Conservation (phyloP, 2,797 vertebrate genomes). For the Poecilia wingei region DNA sequence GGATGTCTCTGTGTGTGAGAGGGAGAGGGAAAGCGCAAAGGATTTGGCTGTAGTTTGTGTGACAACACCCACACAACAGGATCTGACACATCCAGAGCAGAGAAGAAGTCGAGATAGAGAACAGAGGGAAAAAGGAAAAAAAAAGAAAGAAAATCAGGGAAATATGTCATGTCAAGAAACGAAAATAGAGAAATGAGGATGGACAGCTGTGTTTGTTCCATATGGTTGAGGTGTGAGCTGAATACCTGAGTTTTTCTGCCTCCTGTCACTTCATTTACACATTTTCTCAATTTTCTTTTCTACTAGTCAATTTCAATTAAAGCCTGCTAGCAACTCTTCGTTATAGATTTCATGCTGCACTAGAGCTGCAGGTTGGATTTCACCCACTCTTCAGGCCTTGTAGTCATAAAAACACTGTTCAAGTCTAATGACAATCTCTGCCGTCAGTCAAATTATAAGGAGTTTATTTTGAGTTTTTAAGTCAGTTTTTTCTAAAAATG, state of each 20-base stretch:
- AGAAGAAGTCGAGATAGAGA: constrained; percentile 16
- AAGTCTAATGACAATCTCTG: background rate
- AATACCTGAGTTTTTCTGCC: background rate
- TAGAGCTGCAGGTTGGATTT: background rate
- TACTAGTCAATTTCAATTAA: constrained; percentile 9
- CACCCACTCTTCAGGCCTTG: background rate
- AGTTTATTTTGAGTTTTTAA: background rate
- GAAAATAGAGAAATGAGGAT: background rate
- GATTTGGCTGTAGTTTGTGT: constrained; percentile 43
- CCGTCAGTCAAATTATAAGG: background rate
- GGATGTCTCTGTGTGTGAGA: background rate
- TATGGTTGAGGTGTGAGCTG: background rate
- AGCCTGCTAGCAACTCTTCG: background rate
- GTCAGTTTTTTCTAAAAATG: background rate
- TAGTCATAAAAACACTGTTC: background rate
- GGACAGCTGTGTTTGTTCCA: constrained; percentile 3
- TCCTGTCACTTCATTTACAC: constrained; percentile 7
- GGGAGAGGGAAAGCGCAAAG: constrained; percentile 26
- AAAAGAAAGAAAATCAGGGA: constrained; percentile 3
- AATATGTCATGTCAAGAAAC: constrained; percentile 17
- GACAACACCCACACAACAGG: constrained; percentile 64
- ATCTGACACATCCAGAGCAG: constrained; percentile 59
- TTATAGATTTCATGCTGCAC: background rate
- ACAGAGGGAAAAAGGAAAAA: background rate
- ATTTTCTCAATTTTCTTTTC: constrained; percentile 1